Evolutionary conservation across 1,140 invertebrate genomes (phyloP).

Genomic region (Sarcophaga peregrina): DNA sequence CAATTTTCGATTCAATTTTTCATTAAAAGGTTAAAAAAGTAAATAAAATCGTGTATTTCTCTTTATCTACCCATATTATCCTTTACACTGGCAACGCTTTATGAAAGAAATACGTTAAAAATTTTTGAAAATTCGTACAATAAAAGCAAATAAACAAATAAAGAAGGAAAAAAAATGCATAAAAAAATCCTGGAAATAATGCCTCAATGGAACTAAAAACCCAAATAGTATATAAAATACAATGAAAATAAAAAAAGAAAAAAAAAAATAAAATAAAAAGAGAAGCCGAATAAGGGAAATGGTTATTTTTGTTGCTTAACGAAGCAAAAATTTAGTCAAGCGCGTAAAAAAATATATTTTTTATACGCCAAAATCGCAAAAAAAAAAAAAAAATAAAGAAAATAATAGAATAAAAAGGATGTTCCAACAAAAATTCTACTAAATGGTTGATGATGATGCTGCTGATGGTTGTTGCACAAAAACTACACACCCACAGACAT

Average conservation of each 20-base stretch:
- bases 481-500: background rate
- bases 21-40: no score
- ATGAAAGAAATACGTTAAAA: no score
- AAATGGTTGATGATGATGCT: background rate
- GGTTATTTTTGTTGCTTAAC: constrained; percentile 36
- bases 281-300: background rate
- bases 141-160: no score
- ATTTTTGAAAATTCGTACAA: no score
- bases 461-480: constrained; percentile 24
- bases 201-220: background rate
- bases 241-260: background rate
- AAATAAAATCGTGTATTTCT: no score
- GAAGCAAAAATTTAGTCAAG: constrained; percentile 37
- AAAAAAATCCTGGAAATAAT: background rate
- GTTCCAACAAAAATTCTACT: background rate
- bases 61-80: no score
- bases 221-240: background rate
- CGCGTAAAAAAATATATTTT: constrained; percentile 5
- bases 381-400: background rate
- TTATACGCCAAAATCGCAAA: background rate
- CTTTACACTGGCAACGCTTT: no score
- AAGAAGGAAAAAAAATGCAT: no score
- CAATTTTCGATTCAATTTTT: no score
- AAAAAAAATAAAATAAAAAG: background rate
- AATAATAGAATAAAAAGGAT: constrained; percentile 11